These are phyloP conservation scores for Saguinus midas DNA, from an alignment of 2,113 vertebrate species.

Conservation along the genomic window DNA sequence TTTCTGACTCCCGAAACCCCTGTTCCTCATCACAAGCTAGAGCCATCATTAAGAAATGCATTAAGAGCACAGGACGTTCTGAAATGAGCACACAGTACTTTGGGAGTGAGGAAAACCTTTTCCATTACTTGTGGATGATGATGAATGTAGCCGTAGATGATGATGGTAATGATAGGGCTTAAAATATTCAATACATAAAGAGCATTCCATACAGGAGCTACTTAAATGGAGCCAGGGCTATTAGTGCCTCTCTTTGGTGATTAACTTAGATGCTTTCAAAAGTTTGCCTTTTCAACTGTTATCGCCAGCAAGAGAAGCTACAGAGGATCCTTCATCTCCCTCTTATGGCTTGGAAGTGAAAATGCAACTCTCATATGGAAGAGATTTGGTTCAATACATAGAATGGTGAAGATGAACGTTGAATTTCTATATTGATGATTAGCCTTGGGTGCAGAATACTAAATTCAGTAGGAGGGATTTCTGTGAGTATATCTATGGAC, in stretches of 20 bases:
- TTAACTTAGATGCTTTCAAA: background rate
- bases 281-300: background rate
- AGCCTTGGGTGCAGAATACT: too few species aligned
- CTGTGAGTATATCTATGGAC: rapidly evolving
- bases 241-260: background rate
- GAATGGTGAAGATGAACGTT: rapidly evolving
- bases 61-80: background rate
- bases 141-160: background rate
- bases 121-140: background rate
- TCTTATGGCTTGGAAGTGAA: background rate
- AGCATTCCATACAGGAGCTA: background rate
- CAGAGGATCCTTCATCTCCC: background rate
- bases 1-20: background rate
- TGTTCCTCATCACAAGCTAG: background rate
- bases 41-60: background rate
- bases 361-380: rapidly evolving
- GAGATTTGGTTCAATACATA: rapidly evolving
- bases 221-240: background rate
- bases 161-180: background rate
- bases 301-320: rapidly evolving
- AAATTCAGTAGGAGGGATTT: rapidly evolving
- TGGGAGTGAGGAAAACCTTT: background rate
- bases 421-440: rapidly evolving
- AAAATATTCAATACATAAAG: background rate
- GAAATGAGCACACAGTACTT: background rate